Conservation (phyloP, 2,888 invertebrate species). For the Phyllotreta cruciferae region DNA sequence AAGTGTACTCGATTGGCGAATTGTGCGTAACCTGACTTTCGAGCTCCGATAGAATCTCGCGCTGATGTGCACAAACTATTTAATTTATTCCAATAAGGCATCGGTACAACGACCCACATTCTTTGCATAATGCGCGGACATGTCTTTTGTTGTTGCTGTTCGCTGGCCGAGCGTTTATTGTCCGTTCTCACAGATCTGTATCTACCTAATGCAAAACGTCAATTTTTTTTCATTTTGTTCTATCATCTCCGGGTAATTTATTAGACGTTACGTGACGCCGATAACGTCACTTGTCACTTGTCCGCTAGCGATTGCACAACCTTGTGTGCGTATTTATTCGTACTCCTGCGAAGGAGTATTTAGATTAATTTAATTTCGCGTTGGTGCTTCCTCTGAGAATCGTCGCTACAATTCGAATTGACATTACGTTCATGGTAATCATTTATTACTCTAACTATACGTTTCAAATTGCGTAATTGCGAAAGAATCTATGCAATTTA, state of each 20-base stretch:
- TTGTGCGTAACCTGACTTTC: slow-evolving; percentile 28
- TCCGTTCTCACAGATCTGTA: slow-evolving; percentile 18
- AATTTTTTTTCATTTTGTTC: too few relatives aligned
- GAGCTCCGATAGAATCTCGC: slow-evolving; percentile 25
- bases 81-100: slow-evolving; percentile 35
- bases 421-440: too few relatives aligned
- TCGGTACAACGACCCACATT: slow-evolving; percentile 35
- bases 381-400: too few relatives aligned
- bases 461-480: slow-evolving; percentile 2
- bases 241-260: too few relatives aligned
- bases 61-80: slow-evolving; percentile 23
- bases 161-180: slow-evolving; percentile 18
- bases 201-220: slow-evolving; percentile 1
- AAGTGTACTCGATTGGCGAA: slow-evolving; percentile 16
- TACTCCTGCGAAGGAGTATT: too few relatives aligned
- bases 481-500: too few relatives aligned
- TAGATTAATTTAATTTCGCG: too few relatives aligned
- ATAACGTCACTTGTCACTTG: too few relatives aligned
- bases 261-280: too few relatives aligned
- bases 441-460: not conserved
- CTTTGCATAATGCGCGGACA: slow-evolving; percentile 36
- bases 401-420: too few relatives aligned
- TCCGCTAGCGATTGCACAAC: too few relatives aligned
- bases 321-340: too few relatives aligned
- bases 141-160: slow-evolving; percentile 36